These are phyloP conservation scores for Amphipyra tragopoginis DNA, from an alignment of 2,888 invertebrate species.

Conservation along the genomic window DNA sequence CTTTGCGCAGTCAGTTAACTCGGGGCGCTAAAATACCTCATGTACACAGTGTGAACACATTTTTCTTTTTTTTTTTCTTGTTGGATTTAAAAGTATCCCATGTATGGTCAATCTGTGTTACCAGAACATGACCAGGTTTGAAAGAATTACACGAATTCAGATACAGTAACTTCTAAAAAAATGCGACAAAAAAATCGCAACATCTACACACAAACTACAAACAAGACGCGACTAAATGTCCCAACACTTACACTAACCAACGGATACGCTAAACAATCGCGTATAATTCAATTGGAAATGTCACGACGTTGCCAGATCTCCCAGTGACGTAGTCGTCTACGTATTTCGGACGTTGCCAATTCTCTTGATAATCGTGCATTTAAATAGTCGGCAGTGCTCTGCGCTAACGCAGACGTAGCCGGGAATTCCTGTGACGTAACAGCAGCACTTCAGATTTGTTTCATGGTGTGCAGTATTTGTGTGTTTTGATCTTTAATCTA, in stretches of 20 bases:
- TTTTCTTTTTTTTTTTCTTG: too few relatives aligned
- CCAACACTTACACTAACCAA: constrained; percentile 13
- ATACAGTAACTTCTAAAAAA: constrained; percentile 17
- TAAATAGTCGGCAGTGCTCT: constrained; percentile 39
- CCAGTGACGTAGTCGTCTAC: constrained; percentile 48
- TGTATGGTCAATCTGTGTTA: too few relatives aligned
- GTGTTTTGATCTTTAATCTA: constrained; percentile 4
- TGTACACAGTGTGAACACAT: too few relatives aligned
- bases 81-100: too few relatives aligned
- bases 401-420: constrained; percentile 7
- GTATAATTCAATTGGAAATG: constrained; percentile 50
- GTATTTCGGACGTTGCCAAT: constrained; percentile 55
- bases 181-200: constrained; percentile 19
- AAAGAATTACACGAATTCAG: too few relatives aligned
- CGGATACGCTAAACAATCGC: constrained; percentile 41
- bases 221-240: constrained; percentile 10
- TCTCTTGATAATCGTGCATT: constrained; percentile 35
- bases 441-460: constrained; percentile 11
- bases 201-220: not conserved
- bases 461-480: not conserved
- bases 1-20: too few relatives aligned
- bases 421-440: constrained; percentile 46
- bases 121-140: too few relatives aligned
- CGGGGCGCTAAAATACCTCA: too few relatives aligned
- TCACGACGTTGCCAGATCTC: constrained; percentile 45